Conservation (phyloP, 1,140 invertebrate species). For the Zophobas morio region DNA sequence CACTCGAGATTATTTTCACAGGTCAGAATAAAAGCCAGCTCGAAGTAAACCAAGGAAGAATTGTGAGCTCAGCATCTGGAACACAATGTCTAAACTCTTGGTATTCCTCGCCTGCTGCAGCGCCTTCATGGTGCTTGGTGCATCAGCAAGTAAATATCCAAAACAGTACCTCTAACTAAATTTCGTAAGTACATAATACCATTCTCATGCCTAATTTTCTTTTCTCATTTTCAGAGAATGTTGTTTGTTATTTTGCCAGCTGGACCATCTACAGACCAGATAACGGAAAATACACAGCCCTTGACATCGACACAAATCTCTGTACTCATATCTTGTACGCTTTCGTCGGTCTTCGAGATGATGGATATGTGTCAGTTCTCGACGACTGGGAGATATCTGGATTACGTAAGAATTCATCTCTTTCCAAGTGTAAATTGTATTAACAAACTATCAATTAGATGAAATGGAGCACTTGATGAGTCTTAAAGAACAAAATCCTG, state of each 20-base stretch:
- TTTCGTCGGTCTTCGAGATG: conserved; percentile 74
- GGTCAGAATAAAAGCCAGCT: not conserved
- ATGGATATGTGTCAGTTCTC: conserved; percentile 71
- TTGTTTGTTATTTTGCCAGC: conserved; percentile 80
- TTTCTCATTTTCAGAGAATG: conserved; percentile 28
- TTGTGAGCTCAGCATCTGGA: not conserved
- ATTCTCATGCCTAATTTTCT: not conserved
- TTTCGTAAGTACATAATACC: too few species aligned
- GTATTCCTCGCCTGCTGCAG: conserved; percentile 2
- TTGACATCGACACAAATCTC: conserved; percentile 76
- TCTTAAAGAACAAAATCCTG: conserved; percentile 76
- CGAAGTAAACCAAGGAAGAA: not conserved
- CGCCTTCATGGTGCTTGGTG: conserved; percentile 30
- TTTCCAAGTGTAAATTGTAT: not conserved
- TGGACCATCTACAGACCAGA: conserved; percentile 80
- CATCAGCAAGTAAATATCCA: conserved; percentile 18
- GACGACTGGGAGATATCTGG: conserved; percentile 67
- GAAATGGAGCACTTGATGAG: conserved; percentile 68
- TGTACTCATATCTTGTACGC: conserved; percentile 83
- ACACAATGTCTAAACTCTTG: conserved; percentile 5
- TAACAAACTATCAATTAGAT: not conserved
- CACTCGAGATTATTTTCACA: too few species aligned
- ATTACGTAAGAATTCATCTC: conserved; percentile 5
- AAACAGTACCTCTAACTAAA: too few species aligned
- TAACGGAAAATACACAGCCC: conserved; percentile 76